These are phyloP conservation scores for Epirrhoe alternata DNA, from an alignment of 2,888 invertebrate species.

Conservation along the genomic window DNA sequence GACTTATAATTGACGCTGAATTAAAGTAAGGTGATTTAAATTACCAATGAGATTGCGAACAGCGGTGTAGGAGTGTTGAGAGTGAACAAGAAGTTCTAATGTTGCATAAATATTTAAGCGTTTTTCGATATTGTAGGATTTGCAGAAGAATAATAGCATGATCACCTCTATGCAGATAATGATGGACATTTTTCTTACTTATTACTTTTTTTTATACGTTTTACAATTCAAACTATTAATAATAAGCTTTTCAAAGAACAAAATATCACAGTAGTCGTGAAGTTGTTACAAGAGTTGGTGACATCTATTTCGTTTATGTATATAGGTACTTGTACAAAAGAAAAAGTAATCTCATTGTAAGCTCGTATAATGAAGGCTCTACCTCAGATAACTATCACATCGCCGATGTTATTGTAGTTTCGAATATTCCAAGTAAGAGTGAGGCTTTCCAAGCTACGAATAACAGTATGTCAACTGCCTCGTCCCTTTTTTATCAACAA, in stretches of 20 bases:
- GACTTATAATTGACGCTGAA: constrained; percentile 41
- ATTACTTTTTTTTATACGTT: no score
- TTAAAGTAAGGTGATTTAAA: constrained; percentile 36
- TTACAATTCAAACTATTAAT: no score
- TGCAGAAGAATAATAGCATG: no score
- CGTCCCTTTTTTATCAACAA: constrained; percentile 42
- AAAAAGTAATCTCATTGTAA: background rate
- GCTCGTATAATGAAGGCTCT: background rate
- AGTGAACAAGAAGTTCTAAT: background rate
- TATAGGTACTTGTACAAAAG: no score
- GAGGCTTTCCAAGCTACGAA: constrained; percentile 26
- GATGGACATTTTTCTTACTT: no score
- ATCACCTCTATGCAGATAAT: no score
- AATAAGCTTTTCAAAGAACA: no score
- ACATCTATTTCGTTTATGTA: no score
- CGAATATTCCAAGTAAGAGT: constrained; percentile 8
- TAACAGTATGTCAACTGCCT: constrained; percentile 32
- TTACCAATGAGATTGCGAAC: background rate
- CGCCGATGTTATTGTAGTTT: constrained; percentile 4
- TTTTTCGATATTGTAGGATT: no score
- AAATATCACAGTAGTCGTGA: no score
- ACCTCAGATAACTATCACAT: constrained; percentile 2
- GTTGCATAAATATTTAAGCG: no score
- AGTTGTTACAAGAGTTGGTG: no score
- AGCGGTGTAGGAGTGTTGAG: background rate